Evolutionary conservation across 2,888 invertebrate species (phyloP).

Genomic region (Volucella bombylans): DNA sequence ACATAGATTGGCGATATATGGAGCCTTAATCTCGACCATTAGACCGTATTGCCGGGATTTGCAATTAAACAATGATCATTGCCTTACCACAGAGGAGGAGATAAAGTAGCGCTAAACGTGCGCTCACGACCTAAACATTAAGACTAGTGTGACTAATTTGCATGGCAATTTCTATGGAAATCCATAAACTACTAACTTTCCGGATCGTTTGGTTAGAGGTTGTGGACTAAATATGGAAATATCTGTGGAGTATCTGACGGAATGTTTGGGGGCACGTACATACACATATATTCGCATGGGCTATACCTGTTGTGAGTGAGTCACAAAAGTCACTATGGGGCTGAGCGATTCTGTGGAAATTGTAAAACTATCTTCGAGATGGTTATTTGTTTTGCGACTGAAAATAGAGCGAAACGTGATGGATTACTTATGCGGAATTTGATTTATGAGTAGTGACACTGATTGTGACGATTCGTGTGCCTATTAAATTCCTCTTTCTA

Average conservation of each 20-base stretch:
- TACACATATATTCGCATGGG: too few species aligned
- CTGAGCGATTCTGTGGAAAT: constrained; percentile 3
- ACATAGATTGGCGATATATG: constrained; percentile 17
- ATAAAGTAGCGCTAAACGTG: constrained; percentile 26
- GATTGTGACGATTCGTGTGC: too few species aligned
- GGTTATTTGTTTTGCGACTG: neutral
- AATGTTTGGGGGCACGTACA: neutral
- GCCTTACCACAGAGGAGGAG: constrained; percentile 28
- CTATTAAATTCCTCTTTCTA: too few species aligned
- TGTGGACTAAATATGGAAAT: constrained; percentile 18
- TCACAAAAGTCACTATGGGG: constrained; percentile 4
- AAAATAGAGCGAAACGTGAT: neutral
- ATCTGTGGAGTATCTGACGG: neutral
- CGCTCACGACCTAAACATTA: constrained; percentile 64
- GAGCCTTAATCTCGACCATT: constrained; percentile 50
- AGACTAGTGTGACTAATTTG: constrained; percentile 70
- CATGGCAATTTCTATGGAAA: constrained; percentile 62
- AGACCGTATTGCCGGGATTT: constrained; percentile 36
- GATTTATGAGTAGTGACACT: too few species aligned
- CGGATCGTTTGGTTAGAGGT: constrained; percentile 13
- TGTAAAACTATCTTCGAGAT: neutral
- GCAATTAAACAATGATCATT: constrained; percentile 38
- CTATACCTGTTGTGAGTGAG: neutral
- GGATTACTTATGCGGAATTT: too few species aligned
- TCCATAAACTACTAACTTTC: constrained; percentile 52